These are phyloP conservation scores for Laterallus jamaicensis DNA, from an alignment of 2,113 vertebrate genomes.

Conservation along the genomic window DNA sequence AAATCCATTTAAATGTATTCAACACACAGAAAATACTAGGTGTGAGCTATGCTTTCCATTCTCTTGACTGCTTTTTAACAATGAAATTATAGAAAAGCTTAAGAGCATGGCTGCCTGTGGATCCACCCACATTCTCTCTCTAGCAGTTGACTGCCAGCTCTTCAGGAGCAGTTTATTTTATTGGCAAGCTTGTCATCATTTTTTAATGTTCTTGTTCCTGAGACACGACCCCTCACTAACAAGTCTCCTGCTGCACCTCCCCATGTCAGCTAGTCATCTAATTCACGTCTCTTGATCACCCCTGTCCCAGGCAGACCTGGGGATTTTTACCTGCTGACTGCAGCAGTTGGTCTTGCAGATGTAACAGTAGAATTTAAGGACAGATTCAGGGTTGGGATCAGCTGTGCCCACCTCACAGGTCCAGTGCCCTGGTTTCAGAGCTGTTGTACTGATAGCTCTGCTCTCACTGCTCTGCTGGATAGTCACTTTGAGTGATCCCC, in stretches of 20 bases:
- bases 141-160: slow-evolving; percentile 22
- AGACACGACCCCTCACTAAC: neutral
- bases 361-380: slow-evolving; percentile 92
- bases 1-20: neutral
- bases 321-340: slow-evolving; percentile 86
- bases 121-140: slow-evolving; percentile 38
- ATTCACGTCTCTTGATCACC: neutral
- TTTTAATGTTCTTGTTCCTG: neutral
- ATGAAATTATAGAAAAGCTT: slow-evolving; percentile 44
- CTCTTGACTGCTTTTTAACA: slow-evolving; percentile 34
- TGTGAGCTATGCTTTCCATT: slow-evolving; percentile 18
- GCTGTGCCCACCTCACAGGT: slow-evolving; percentile 23
- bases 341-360: slow-evolving; percentile 91
- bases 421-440: slow-evolving; percentile 62
- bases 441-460: slow-evolving; percentile 86
- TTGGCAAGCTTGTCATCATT: neutral
- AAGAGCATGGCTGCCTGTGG: slow-evolving; percentile 26
- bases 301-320: neutral
- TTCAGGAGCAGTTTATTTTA: slow-evolving; percentile 13
- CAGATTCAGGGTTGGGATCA: slow-evolving; percentile 46
- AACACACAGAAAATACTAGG: slow-evolving; percentile 18
- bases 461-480: slow-evolving; percentile 92
- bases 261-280: neutral
- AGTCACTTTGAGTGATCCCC: slow-evolving; percentile 91
- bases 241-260: neutral